Conservation (phyloP, 2,797 vertebrate genomes). For the Pteronotus mesoamericanus region DNA sequence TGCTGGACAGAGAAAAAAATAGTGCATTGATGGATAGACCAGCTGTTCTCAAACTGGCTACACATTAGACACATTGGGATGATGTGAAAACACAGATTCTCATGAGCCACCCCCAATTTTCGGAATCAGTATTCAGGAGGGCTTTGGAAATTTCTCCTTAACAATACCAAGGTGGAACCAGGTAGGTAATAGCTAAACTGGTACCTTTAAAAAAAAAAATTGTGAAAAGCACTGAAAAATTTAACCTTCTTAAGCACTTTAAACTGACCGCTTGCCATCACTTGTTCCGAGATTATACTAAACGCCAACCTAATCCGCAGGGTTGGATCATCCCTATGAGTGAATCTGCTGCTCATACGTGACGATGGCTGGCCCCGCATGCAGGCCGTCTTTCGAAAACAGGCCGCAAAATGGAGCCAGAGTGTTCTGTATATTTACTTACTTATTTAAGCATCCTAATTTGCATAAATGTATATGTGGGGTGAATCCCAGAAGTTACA, state of each 20-base stretch:
- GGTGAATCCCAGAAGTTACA: neutral
- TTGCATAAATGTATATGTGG: neutral
- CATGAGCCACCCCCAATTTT: neutral
- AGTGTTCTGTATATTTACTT: neutral
- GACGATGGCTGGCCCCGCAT: fast-evolving
- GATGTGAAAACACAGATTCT: neutral
- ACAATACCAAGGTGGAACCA: neutral
- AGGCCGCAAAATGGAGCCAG: neutral
- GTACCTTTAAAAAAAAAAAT: neutral
- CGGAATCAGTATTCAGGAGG: neutral
- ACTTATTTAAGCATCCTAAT: neutral
- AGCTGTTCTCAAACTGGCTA: neutral
- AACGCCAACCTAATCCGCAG: neutral
- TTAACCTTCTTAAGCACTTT: neutral
- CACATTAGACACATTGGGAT: neutral
- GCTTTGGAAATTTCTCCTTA: neutral
- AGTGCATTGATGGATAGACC: neutral
- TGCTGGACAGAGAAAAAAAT: neutral
- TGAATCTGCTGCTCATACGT: neutral
- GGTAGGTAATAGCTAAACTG: neutral
- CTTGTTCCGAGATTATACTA: neutral
- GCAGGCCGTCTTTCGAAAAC: neutral
- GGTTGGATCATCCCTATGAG: fast-evolving
- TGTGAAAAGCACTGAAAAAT: neutral
- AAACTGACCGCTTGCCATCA: neutral